Conservation (phyloP, 1,140 invertebrate genomes). For the Drosophila littoralis region DNA sequence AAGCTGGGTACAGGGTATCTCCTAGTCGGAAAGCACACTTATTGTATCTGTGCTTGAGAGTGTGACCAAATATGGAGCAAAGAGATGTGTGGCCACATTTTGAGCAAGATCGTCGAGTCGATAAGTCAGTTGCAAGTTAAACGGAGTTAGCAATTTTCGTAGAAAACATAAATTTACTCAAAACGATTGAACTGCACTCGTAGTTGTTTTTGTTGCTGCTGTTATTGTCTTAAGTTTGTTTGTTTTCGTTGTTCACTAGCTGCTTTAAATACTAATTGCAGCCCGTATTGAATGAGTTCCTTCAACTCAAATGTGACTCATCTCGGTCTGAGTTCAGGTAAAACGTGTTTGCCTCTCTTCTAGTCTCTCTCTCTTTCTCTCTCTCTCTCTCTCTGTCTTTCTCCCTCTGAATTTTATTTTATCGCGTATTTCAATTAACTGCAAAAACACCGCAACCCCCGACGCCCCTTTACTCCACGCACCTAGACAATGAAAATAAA, state of each 20-base stretch:
- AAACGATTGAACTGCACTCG: constrained; percentile 39
- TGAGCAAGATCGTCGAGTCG: constrained; percentile 35
- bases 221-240: constrained; percentile 6
- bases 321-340: constrained; percentile 21
- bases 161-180: constrained; percentile 42
- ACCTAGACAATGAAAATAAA: constrained; percentile 8
- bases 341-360: constrained; percentile 38
- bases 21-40: background rate
- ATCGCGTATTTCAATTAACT: constrained; percentile 48
- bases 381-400: background rate
- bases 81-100: constrained; percentile 35
- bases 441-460: constrained; percentile 18
- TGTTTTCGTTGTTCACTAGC: constrained; percentile 8
- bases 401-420: constrained; percentile 4
- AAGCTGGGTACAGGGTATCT: background rate
- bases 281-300: constrained; percentile 33
- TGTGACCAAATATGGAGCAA: constrained; percentile 45
- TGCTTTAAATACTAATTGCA: constrained; percentile 37
- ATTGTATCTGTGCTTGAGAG: constrained; percentile 1
- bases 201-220: constrained; percentile 5
- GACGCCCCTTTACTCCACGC: background rate
- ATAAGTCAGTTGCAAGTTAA: constrained; percentile 32
- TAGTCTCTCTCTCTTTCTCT: background rate
- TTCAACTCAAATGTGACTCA: constrained; percentile 50
- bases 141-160: constrained; percentile 10